Percentiles rank a stretch among this genome's conserved stretches.
These are phyloP conservation scores for Chaetops frenatus DNA, from an alignment of 2,113 vertebrate genomes.

Conservation along the genomic window DNA sequence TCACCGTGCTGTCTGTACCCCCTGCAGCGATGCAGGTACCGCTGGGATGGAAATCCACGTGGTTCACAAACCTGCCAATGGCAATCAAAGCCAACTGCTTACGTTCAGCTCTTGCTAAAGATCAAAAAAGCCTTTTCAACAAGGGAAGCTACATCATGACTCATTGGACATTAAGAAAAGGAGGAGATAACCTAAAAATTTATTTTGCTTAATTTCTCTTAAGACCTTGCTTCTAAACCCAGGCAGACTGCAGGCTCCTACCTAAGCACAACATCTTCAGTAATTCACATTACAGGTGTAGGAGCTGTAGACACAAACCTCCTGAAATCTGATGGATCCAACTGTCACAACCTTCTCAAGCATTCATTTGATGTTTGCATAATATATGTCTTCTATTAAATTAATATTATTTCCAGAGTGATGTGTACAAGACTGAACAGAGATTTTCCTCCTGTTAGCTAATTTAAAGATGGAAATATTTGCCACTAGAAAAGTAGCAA, in stretches of 20 bases:
- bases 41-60: constrained; percentile 91
- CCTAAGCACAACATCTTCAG: not conserved
- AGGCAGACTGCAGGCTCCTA: not conserved
- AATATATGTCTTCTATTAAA: not conserved
- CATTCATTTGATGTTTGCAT: not conserved
- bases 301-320: not conserved
- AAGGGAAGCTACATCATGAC: not conserved
- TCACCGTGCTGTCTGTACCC: constrained; percentile 87
- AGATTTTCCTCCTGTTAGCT: not conserved
- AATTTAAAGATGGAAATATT: not conserved
- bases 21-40: constrained; percentile 88
- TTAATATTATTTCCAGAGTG: not conserved
- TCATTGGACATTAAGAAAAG: not conserved
- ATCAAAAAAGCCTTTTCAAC: not conserved
- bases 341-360: not conserved
- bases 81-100: not conserved
- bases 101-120: not conserved
- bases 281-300: not conserved
- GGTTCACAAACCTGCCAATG: constrained; percentile 81
- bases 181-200: not conserved
- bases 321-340: not conserved
- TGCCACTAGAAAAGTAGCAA: not conserved
- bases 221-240: not conserved
- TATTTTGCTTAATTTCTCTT: not conserved
- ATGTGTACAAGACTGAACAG: not conserved